phyloP scores from a whole-genome alignment of 2,797 vertebrate genomes.

The Toxotes lorentzi region DNA sequence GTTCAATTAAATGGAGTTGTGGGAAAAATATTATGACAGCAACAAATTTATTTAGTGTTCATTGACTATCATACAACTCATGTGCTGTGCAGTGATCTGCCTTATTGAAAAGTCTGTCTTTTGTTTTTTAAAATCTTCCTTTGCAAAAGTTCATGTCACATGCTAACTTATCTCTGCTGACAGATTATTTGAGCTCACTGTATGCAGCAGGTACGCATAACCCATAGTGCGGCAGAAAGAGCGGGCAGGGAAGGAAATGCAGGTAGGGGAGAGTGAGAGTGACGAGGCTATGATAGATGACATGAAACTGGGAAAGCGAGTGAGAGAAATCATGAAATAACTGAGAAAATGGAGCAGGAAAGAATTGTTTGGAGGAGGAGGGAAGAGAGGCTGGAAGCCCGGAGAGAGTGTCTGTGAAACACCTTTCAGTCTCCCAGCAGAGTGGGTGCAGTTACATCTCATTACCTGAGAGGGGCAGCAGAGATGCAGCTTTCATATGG shows the following conservation, averaged over 20 bases:
- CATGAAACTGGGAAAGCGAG: conserved; percentile 27
- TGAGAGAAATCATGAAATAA: conserved; percentile 19
- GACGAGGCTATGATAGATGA: conserved; percentile 17
- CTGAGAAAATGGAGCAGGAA: conserved; percentile 13
- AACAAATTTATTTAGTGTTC: conserved; percentile 22
- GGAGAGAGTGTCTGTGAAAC: conserved; percentile 18
- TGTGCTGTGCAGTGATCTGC: background rate
- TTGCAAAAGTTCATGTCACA: conserved; percentile 12
- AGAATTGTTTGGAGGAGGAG: background rate
- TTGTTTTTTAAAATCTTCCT: background rate
- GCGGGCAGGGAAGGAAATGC: conserved; percentile 31
- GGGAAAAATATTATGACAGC: conserved; percentile 12
- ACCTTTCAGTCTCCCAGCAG: conserved; percentile 21
- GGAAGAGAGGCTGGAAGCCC: background rate
- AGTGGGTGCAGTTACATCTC: conserved; percentile 64
- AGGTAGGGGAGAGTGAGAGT: conserved; percentile 17
- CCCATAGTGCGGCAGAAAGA: conserved; percentile 53
- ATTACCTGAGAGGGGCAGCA: conserved; percentile 84
- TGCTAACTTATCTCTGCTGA: conserved; percentile 14
- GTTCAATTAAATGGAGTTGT: conserved; percentile 38
- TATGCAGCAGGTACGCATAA: conserved; percentile 44
- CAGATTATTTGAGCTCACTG: conserved; percentile 32
- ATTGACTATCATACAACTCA: background rate
- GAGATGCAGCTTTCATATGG: conserved; percentile 80
- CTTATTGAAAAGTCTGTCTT: background rate